phyloP scores from a whole-genome alignment of 2,113 vertebrate genomes.

The Lepisosteus oculatus region DNA sequence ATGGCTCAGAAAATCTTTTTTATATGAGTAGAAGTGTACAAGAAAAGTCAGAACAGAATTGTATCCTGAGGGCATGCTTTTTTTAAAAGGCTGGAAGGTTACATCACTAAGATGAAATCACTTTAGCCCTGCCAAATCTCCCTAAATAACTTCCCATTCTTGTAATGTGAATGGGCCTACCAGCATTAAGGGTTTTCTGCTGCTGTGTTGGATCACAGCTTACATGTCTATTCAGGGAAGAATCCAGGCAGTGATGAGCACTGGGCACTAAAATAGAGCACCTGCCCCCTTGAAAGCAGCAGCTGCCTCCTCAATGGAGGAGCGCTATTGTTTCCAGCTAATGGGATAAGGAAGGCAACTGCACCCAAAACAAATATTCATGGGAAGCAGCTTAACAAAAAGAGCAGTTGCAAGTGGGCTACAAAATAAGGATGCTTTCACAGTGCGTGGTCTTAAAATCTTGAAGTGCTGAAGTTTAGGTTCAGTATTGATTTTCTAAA shows the following conservation, averaged over 20 bases:
- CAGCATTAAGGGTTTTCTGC: background rate
- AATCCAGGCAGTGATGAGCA: background rate
- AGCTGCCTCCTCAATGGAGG: slow-evolving; percentile 5
- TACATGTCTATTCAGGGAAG: background rate
- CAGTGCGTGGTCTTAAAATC: slow-evolving; percentile 28
- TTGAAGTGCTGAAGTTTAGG: slow-evolving; percentile 42
- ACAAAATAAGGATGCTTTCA: background rate
- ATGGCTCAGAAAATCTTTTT: too few relatives aligned
- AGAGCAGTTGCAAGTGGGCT: too few relatives aligned
- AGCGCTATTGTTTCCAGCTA: slow-evolving; percentile 5
- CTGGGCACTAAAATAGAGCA: slow-evolving; percentile 11
- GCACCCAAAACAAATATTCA: background rate
- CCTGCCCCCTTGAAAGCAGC: slow-evolving; percentile 18
- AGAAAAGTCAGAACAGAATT: too few relatives aligned
- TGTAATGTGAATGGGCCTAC: background rate
- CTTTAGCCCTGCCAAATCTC: too few relatives aligned
- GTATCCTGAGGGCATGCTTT: too few relatives aligned
- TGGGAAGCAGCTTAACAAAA: background rate
- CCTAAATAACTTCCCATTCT: background rate
- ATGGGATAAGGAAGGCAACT: background rate
- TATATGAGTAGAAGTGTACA: too few relatives aligned
- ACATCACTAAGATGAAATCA: too few relatives aligned
- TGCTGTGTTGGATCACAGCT: background rate
- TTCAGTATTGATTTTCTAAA: slow-evolving; percentile 48
- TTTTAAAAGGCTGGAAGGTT: too few relatives aligned